Evolutionary conservation across 2,888 invertebrate genomes (phyloP), one percentile per base, ranked within the genome.

Genomic region (Lottia scabra): DNA sequence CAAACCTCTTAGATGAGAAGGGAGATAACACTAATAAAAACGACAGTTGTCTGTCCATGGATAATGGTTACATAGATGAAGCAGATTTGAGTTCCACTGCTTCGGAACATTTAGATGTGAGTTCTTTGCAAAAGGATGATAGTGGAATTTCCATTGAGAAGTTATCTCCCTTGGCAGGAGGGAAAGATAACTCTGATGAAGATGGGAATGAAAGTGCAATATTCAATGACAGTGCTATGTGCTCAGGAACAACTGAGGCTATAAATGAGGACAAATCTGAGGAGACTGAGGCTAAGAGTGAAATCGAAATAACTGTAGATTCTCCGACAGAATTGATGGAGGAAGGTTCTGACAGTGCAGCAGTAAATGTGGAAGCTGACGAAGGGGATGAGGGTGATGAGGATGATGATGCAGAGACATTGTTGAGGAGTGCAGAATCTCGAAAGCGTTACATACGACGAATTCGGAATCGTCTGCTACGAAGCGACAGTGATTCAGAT

Each of bases 121-220:
- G 75, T n/a, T 65, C 68, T 15, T 73, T 86, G 76, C 84, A 82
- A 70, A 87, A 87, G 70, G 85, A 87, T 72, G 87, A 87, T 74
- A 87, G 87, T 75, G 87, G 87, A 13, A 85, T 87, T 62, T 84
- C 83, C 68, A 80, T 86, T 16, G 84, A 86, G 48, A 83, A 81
- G 62, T 23, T 23, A 15, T 83, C 84, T 12, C 81, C 83, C 10
- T 78, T 76, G 45, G 68, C 69, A 30, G 78, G 78, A 67, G 72
- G 76, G 2, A 79, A 79, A 63, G 80, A 80, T 30, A 69, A 66
- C 19, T 71, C 80, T 71, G 81, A 82, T 66, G 77, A 72, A 6
- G 81, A 81, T 23, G 70, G 77, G n/a, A 80, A 78, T 65, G 82
- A 81, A 67, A 80, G 75, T 48, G 66, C 73, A 23, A 75, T 75